Base-by-base conservation (phyloP, 1,140 invertebrate genomes). In the Cherax destructor region DNA sequence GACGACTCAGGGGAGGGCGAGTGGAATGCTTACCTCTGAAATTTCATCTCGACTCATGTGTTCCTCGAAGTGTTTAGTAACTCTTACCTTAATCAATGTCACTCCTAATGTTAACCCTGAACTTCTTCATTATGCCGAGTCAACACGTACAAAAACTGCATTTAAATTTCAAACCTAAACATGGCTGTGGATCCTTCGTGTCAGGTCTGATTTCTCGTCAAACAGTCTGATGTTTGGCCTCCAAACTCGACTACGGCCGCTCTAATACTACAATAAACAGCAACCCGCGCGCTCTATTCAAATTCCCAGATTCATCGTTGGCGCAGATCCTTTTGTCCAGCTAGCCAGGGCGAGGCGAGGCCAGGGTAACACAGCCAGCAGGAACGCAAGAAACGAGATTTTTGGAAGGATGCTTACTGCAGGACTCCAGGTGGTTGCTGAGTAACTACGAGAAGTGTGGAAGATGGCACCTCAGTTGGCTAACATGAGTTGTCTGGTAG, bases 161-260 rank as follows among this genome's bases (percentile, higher is more conserved):
- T 81, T 81, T 81, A 81, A 81, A 81, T 81, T 81, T 56, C 50
- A 24, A 81, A 81, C 50, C 79, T n/a, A 59, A 56, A 81, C 49
- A 81, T 24, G 50, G 50, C 50, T 18, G 79, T 81, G 79, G 79
- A 81, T 81, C n/a, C 79, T 81, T 52, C 21, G n/a, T 56, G 79
- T 81, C 79, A 81, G 79, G 50, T 81, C 79, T 81, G 79, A 81
- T 81, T 81, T 81, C 79, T 81, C 79, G 50, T 81, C 79, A 81
- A 81, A 81, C 50, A 81, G 21, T 21, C 16, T 0, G 5, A 18
- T 81, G 79, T 81, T 81, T 81, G 50, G 56, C 50, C 79, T 21
- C 79, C 79, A 81, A 81, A 81, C 79, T 52, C 79, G 18, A 47
- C 50, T 56, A 59, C 79, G 79, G 79, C 21, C 50, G 18, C 79